Base-by-base conservation (phyloP, 2,113 vertebrate species). In the Burhinus oedicnemus region DNA sequence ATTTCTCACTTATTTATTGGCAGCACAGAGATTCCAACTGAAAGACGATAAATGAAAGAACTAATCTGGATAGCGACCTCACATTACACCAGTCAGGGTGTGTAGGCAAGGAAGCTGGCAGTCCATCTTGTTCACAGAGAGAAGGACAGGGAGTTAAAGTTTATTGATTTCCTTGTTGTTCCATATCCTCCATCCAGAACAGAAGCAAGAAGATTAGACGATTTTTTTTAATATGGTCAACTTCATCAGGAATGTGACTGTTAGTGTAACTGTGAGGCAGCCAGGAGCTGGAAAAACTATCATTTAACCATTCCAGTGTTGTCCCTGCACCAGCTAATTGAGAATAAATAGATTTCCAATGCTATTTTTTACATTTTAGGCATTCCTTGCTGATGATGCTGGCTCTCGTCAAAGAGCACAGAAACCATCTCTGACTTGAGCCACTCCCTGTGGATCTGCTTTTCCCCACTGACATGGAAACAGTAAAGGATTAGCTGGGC, bases 161-260 rank as follows among this genome's bases (percentile, higher is more conserved):
- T 95, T 94, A 96, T 74, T 97, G 91, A 74, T 97, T 94, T 95
- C 89, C 45, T 90, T 93, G 75, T 89, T 96, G 29, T 89, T 96
- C 72, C 1, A 2, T 89, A 95, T 95, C 55, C 69, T 60, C 58
- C 78, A 87, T 80, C 79, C 89, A 96, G 78, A 95, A 75, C 26
- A 84, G 14, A 93, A 95, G 42, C 60, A 87, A 76, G 49, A 96
- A 94, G 62, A 93, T 88, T 34, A 57, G 65, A 51, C 12, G 2
- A 12, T 92, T 58, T 89, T 87, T 96, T 96, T 83, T 89, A 88
- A 89, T 95, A 32, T 92, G 89, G 69, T 95, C 93, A 62, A 51
- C 83, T 88, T 93, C 29, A 74, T 95, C 72, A 87, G 61, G 38
- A 87, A 84, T 96, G 69, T 95, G 49, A 88, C 70, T 90, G 58